Evolutionary conservation across 2,888 invertebrate species (phyloP), one percentile per base, ranked within the genome.

Genomic region (Amphimallon solstitiale): DNA sequence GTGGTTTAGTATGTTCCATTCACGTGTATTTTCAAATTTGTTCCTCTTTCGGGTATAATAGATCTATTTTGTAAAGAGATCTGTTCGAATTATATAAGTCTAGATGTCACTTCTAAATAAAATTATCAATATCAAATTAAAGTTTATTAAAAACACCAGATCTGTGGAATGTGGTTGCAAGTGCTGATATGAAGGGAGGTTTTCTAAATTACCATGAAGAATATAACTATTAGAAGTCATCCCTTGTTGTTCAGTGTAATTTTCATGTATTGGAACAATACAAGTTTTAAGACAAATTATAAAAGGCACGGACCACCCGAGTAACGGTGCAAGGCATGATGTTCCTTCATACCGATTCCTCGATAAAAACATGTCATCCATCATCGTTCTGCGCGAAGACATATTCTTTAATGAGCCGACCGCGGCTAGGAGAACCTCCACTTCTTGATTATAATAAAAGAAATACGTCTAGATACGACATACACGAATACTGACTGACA

Each of bases 321-420:
- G 72, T 71, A 71, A 69, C 73, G 71, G 74, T 76, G 76, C 76
- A 75, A 76, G 71, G 70, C 74, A 74, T 74, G 77, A 75, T 78
- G 78, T 78, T 76, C 71, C 68, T 72, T 73, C 72, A 73, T 74
- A 78, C 73, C 74, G 78, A 80, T 79, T 78, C 76, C 71, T 72
- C 77, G 82, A 82, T 82, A 82, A 80, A 75, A 73, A 74, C 74
- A 73, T 74, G 74, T 78, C 78, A 82, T 82, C 82, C 78, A 81
- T 82, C 82, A 82, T 81, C 79, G 79, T 80, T 77, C 75, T 71
- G 74, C 72, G 75, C 74, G 78, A 78, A 68, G 78, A 78, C 79
- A 78, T 76, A 72, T 79, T 77, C 80, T 80, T 82, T 82, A 81
- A 79, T 77, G 79, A 78, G 76, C 75, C 78, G 81, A 80, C 80